Evolutionary conservation across 2,113 vertebrate species (phyloP).

Genomic region (Mungos mungo): DNA sequence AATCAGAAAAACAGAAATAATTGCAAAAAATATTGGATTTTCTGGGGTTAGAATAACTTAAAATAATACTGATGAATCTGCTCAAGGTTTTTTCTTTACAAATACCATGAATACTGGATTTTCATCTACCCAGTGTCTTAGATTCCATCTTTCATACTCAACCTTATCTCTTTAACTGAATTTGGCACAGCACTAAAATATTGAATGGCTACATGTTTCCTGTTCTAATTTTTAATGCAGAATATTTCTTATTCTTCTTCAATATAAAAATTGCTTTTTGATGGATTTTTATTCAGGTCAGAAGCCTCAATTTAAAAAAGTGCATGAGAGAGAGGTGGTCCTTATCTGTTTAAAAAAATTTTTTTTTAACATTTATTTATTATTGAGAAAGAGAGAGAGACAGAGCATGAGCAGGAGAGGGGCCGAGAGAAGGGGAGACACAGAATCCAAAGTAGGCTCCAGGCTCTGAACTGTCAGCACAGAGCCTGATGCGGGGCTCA

Average conservation of each 20-base stretch:
- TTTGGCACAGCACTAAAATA: background rate
- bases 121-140: background rate
- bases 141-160: background rate
- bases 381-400: too few species aligned
- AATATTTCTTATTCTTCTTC: constrained; percentile 13
- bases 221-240: constrained; percentile 1
- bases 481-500: too few species aligned
- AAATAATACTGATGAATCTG: background rate
- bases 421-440: too few species aligned
- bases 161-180: background rate
- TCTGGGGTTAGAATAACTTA: background rate
- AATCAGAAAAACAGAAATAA: background rate
- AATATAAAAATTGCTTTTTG: background rate
- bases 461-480: too few species aligned
- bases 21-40: background rate
- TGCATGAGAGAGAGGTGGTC: background rate
- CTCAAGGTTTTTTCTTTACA: background rate
- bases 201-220: background rate
- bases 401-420: too few species aligned
- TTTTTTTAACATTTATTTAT: too few species aligned
- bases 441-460: too few species aligned
- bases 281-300: constrained; percentile 9
- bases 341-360: background rate
- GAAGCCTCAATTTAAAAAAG: constrained; percentile 30
- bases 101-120: background rate